A percentile compares a stretch with the other conserved stretches of the same genome.
phyloP scores from a whole-genome alignment of 2,888 invertebrate species.

The Chrysodeixis includens region DNA sequence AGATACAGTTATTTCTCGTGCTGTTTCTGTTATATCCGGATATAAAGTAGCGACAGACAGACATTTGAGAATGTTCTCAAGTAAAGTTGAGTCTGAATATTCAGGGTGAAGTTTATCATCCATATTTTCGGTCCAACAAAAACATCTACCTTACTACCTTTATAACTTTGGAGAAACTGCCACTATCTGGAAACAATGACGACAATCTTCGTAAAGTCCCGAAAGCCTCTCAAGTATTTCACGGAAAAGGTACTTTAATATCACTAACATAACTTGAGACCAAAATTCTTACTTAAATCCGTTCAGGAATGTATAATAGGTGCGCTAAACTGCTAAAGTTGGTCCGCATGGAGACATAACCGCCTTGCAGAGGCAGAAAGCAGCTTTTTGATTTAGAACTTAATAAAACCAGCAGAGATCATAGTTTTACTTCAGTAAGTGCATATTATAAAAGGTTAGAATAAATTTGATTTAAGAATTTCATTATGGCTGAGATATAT shows the following conservation, averaged over 20 bases:
- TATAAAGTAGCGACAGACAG: no score
- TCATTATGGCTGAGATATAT: neutral
- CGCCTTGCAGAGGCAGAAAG: neutral
- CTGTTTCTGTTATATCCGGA: no score
- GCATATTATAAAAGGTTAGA: neutral
- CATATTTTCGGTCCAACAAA: neutral
- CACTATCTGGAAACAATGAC: neutral
- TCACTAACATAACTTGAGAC: conserved; percentile 41
- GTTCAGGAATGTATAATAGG: conserved; percentile 65
- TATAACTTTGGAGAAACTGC: neutral
- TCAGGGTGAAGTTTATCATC: neutral
- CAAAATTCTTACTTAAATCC: conserved; percentile 51
- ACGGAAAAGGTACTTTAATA: conserved; percentile 1
- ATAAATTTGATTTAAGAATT: neutral
- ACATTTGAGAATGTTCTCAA: no score
- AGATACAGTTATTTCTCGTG: no score
- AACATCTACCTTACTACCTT: no score
- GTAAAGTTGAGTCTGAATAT: no score
- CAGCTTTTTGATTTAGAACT: conserved; percentile 47
- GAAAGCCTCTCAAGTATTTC: conserved; percentile 3
- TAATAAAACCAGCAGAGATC: conserved; percentile 32
- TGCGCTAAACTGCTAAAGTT: conserved; percentile 56
- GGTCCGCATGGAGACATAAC: conserved; percentile 40
- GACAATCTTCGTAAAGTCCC: conserved; percentile 1
- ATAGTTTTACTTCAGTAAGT: conserved; percentile 18